Evolutionary conservation across 2,888 invertebrate species (phyloP).

Genomic region (Lasioglossum zephyrum): DNA sequence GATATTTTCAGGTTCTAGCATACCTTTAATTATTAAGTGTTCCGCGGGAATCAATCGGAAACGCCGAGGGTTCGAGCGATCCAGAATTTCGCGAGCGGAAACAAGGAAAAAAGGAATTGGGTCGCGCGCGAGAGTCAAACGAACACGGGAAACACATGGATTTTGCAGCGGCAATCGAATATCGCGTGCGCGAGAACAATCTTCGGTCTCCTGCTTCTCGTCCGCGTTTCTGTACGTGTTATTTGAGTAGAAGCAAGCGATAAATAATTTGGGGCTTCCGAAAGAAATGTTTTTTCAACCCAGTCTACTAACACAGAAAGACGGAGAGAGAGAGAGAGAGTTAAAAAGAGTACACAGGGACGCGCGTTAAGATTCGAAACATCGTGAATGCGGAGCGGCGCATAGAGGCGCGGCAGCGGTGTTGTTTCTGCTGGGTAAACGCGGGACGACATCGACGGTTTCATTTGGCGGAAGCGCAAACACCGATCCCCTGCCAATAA

Average conservation of each 20-base stretch:
- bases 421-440: constrained; percentile 70
- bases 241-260: too few relatives aligned
- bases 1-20: not conserved
- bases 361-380: constrained; percentile 57
- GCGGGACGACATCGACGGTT: constrained; percentile 60
- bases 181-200: constrained; percentile 8
- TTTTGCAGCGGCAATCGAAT: constrained; percentile 7
- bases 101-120: not conserved
- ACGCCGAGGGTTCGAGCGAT: not conserved
- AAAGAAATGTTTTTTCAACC: too few relatives aligned
- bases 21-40: not conserved
- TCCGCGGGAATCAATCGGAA: not conserved
- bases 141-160: not conserved
- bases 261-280: too few relatives aligned
- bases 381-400: constrained; percentile 52
- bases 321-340: too few relatives aligned
- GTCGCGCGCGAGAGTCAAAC: not conserved
- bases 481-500: constrained; percentile 71
- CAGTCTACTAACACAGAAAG: too few relatives aligned
- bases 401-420: constrained; percentile 28
- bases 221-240: not conserved
- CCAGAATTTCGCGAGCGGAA: not conserved
- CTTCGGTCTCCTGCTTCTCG: not conserved
- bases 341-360: constrained; percentile 36
- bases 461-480: constrained; percentile 74